Evolutionary conservation across 2,113 vertebrate species (phyloP).

Genomic region (Enhydra lutris): DNA sequence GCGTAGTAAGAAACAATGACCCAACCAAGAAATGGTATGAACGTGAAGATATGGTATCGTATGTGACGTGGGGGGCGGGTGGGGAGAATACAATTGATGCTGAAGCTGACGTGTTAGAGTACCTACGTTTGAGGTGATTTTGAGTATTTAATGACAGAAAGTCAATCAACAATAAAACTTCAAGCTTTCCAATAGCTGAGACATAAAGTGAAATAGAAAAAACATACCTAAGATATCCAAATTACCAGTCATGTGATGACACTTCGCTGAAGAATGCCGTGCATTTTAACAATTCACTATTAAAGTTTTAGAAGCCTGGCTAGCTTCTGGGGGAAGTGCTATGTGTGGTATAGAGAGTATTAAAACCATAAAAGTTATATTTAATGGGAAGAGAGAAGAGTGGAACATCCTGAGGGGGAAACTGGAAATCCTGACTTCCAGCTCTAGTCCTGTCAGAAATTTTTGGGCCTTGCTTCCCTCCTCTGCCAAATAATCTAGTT

Average conservation of each 20-base stretch:
- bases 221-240: neutral
- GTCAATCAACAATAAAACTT: neutral
- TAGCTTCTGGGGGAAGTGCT: neutral
- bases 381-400: neutral
- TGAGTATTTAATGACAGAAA: neutral
- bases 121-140: neutral
- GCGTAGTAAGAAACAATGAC: constrained; percentile 22
- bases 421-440: neutral
- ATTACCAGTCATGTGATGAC: neutral
- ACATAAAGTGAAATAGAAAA: neutral
- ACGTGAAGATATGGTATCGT: neutral
- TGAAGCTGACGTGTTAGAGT: neutral
- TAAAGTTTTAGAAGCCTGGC: neutral
- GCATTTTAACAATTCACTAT: neutral
- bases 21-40: neutral
- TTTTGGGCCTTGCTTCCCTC: neutral
- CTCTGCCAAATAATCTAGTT: neutral
- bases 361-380: neutral
- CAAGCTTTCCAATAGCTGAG: neutral
- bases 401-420: neutral
- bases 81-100: neutral
- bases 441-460: neutral
- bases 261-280: neutral
- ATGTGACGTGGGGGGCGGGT: neutral
- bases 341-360: neutral